Percentiles rank a stretch among this genome's conserved stretches.
Evolutionary conservation across 2,797 vertebrate species (phyloP).

Genomic region (Amniataba percoides): DNA sequence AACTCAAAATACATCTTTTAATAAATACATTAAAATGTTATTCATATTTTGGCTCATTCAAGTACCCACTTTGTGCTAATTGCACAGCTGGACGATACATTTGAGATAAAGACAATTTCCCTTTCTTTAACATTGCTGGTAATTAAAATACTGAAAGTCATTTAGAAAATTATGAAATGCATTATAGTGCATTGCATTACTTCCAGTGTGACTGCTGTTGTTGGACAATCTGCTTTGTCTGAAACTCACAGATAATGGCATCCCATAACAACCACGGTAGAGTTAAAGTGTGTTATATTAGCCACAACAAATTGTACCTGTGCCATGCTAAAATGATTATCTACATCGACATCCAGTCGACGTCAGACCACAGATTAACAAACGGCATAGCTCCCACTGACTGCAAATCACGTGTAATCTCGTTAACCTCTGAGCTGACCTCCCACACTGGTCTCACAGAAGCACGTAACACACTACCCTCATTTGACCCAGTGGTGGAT

Average conservation of each 20-base stretch:
- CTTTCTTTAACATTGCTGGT: neutral
- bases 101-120: neutral
- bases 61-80: neutral
- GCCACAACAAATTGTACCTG: neutral
- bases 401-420: constrained; percentile 32
- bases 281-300: neutral
- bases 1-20: neutral
- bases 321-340: neutral
- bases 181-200: neutral
- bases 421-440: constrained; percentile 30
- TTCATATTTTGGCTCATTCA: neutral
- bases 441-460: constrained; percentile 7
- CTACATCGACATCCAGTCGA: neutral
- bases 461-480: constrained; percentile 22
- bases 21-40: neutral
- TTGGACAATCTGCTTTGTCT: neutral
- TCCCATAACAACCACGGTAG: neutral
- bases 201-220: neutral
- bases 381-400: constrained; percentile 7
- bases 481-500: constrained; percentile 1
- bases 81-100: neutral
- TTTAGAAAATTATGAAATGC: neutral
- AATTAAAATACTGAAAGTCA: neutral
- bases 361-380: constrained; percentile 20
- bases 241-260: neutral